phyloP scores from a whole-genome alignment of 2,888 invertebrate genomes.

The Chrysolina haemoptera region DNA sequence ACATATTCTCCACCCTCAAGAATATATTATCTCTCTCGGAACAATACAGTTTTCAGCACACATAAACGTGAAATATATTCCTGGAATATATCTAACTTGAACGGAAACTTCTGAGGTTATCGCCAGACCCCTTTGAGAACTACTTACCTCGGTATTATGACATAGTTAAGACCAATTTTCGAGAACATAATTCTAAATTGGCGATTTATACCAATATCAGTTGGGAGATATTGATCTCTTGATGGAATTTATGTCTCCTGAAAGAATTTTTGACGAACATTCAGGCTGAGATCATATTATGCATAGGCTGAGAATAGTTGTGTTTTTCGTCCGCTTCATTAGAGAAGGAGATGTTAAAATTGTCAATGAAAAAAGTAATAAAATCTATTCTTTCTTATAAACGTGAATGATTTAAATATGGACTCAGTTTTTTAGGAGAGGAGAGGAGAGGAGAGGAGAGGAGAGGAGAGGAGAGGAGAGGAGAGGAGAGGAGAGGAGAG shows the following conservation, averaged over 20 bases:
- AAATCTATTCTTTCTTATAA: too few relatives aligned
- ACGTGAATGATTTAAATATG: too few relatives aligned
- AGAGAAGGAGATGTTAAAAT: too few relatives aligned
- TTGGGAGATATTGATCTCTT: not conserved
- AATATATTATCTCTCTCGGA: conserved; percentile 30
- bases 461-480: too few relatives aligned
- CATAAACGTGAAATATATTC: conserved; percentile 20
- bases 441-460: too few relatives aligned
- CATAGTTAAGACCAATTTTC: conserved; percentile 43
- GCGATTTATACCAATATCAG: conserved; percentile 25
- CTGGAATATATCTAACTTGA: conserved; percentile 20
- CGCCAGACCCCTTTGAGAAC: conserved; percentile 37
- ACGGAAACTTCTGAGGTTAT: conserved; percentile 38
- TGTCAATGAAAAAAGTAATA: too few relatives aligned
- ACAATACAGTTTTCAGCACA: conserved; percentile 22
- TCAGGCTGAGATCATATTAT: too few relatives aligned
- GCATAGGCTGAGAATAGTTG: too few relatives aligned
- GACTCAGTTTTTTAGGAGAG: too few relatives aligned
- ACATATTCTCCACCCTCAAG: conserved; percentile 10
- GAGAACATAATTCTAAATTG: conserved; percentile 39
- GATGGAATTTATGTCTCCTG: not conserved
- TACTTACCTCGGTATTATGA: conserved; percentile 36
- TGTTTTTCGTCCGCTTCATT: too few relatives aligned
- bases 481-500: too few relatives aligned
- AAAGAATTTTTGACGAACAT: not conserved